These are phyloP conservation scores for Illadopsis cleaveri DNA, from an alignment of 2,113 vertebrate genomes.

Conservation along the genomic window DNA sequence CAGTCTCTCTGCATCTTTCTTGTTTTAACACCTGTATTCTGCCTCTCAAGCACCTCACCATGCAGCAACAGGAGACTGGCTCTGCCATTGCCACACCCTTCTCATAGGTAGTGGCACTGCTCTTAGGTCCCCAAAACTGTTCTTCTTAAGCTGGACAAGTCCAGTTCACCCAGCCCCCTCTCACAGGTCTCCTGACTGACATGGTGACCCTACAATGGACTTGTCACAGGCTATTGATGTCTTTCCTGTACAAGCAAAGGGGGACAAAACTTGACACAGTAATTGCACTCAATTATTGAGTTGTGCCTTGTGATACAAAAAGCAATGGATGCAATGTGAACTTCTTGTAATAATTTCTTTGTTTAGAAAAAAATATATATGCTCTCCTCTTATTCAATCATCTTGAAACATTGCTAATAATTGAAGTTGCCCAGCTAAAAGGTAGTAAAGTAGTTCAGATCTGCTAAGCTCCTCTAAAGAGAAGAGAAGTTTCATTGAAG, in stretches of 20 bases:
- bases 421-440: background rate
- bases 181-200: background rate
- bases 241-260: background rate
- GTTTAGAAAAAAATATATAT: background rate
- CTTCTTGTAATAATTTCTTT: background rate
- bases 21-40: background rate
- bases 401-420: background rate
- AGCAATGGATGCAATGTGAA: background rate
- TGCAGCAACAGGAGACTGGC: rapidly evolving
- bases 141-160: background rate
- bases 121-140: background rate
- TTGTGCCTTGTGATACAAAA: background rate
- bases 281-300: background rate
- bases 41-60: background rate
- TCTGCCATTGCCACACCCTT: background rate
- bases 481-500: background rate
- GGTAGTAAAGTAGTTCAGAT: background rate
- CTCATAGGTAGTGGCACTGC: background rate
- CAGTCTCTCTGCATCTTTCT: background rate
- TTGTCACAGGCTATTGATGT: background rate
- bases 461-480: background rate
- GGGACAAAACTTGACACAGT: background rate
- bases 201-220: background rate
- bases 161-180: background rate
- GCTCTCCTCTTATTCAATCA: background rate